A percentile compares a stretch with the other conserved stretches of the same genome.
Evolutionary conservation across 1,140 invertebrate genomes (phyloP).

Genomic region (Drosophila ficusphila): DNA sequence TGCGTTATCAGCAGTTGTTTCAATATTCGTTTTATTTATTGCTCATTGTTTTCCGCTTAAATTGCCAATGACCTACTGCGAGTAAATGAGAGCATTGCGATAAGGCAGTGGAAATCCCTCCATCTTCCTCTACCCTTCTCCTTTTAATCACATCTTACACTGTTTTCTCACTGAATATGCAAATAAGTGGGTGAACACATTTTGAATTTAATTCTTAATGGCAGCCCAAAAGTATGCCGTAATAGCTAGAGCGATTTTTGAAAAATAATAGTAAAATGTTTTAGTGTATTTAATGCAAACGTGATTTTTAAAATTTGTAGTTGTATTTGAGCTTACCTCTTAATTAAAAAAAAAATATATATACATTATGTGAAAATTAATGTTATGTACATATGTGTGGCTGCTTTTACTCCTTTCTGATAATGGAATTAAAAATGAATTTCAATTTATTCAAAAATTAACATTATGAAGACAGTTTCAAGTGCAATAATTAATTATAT

Average conservation of each 20-base stretch:
- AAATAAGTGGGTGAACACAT: not conserved
- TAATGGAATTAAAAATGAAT: no score
- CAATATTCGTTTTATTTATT: not conserved
- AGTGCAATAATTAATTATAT: not conserved
- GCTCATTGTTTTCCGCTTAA: constrained; percentile 38
- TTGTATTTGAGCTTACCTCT: no score
- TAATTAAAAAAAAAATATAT: not conserved
- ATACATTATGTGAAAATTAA: not conserved
- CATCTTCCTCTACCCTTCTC: not conserved
- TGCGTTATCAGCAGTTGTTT: constrained; percentile 19
- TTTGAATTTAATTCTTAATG: not conserved
- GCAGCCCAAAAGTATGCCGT: constrained; percentile 56
- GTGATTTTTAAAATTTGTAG: no score
- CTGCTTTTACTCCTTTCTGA: not conserved
- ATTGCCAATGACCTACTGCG: constrained; percentile 67
- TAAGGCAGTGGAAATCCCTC: constrained; percentile 13
- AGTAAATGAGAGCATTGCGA: constrained; percentile 19
- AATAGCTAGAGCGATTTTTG: not conserved
- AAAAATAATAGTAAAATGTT: not conserved
- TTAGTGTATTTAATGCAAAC: no score
- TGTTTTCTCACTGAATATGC: constrained; percentile 19
- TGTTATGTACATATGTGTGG: not conserved
- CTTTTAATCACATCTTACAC: not conserved
- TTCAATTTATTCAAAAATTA: no score
- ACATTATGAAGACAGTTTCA: not conserved